Percentiles rank a stretch among this genome's conserved stretches.
These are phyloP conservation scores for Drosophila athabasca DNA, from an alignment of 1,140 invertebrate genomes.

Conservation along the genomic window DNA sequence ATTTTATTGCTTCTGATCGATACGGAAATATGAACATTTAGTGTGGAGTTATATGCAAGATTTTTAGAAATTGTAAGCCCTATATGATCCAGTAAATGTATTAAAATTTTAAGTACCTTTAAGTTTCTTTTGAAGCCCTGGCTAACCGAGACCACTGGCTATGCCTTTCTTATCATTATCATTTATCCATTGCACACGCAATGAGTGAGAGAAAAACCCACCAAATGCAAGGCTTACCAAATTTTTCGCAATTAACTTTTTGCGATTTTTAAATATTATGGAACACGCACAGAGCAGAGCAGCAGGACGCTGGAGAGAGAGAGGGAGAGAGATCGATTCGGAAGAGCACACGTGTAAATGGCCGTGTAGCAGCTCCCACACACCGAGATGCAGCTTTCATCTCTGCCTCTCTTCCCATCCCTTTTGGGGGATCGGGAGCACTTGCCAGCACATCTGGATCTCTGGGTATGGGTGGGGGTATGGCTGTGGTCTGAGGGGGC, in stretches of 20 bases:
- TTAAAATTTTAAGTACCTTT: background rate
- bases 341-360: constrained; percentile 38
- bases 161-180: constrained; percentile 51
- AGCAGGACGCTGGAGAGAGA: background rate
- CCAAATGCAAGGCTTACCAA: constrained; percentile 19
- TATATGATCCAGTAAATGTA: too few species aligned
- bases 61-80: background rate
- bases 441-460: constrained; percentile 51
- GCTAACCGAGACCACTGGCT: background rate
- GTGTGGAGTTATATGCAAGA: too few species aligned
- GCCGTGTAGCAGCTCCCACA: constrained; percentile 48
- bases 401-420: background rate
- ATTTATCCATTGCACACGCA: constrained; percentile 63
- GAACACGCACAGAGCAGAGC: constrained; percentile 61
- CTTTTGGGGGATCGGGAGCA: constrained; percentile 32
- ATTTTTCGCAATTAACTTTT: constrained; percentile 73
- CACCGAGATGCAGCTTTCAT: constrained; percentile 21
- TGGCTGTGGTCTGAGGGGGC: constrained; percentile 9
- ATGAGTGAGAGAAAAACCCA: constrained; percentile 33
- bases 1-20: too few species aligned
- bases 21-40: too few species aligned
- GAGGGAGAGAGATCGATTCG: background rate
- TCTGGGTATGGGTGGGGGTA: background rate
- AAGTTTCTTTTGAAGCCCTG: background rate
- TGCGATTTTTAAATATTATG: constrained; percentile 77